A percentile compares a stretch with the other conserved stretches of the same genome.
Evolutionary conservation across 2,113 vertebrate genomes (phyloP).

Genomic region (Equus przewalskii): DNA sequence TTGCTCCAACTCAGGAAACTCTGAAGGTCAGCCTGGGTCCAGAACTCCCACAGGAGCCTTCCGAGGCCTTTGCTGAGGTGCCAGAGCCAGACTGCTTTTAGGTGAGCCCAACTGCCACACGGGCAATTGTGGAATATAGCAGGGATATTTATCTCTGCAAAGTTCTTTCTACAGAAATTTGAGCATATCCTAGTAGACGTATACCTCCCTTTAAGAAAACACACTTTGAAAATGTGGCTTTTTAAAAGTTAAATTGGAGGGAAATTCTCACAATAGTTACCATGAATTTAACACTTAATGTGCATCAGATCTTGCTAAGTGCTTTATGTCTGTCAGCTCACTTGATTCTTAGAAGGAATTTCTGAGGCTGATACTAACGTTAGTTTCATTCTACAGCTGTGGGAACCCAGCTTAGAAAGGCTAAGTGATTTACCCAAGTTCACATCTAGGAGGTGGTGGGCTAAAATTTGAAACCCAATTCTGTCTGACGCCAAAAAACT

Average conservation of each 20-base stretch:
- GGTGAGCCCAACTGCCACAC: too few relatives aligned
- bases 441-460: background rate
- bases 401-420: slow-evolving; percentile 19
- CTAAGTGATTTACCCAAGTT: slow-evolving; percentile 8
- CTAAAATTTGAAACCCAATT: slow-evolving; percentile 51
- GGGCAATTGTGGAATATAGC: background rate
- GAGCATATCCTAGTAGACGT: background rate
- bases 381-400: slow-evolving; percentile 13
- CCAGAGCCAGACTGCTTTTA: background rate
- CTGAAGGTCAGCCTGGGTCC: background rate
- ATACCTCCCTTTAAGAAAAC: background rate
- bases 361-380: background rate
- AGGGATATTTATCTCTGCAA: background rate
- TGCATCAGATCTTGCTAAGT: background rate
- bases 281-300: background rate
- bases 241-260: background rate
- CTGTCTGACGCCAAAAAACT: background rate
- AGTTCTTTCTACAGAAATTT: background rate
- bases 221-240: background rate
- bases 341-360: slow-evolving; percentile 32
- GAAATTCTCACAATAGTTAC: background rate
- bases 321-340: background rate
- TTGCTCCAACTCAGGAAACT: background rate
- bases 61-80: fast-evolving
- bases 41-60: background rate